phyloP scores from a whole-genome alignment of 2,113 vertebrate species.

The Festucalex cinctus region DNA sequence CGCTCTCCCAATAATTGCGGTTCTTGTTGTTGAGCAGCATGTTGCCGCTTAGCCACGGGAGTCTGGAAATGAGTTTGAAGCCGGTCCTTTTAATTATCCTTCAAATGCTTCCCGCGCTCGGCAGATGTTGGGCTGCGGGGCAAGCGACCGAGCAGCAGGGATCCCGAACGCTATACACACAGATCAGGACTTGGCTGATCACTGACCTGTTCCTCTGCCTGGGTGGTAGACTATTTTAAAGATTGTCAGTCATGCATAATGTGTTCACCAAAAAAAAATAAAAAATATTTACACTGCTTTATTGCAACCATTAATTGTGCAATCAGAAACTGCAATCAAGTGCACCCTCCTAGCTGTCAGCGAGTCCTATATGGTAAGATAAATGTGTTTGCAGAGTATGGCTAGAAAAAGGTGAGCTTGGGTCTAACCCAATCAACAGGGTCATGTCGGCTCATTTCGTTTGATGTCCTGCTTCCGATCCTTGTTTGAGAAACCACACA shows the following conservation, averaged over 20 bases:
- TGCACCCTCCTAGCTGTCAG: not conserved
- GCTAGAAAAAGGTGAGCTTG: no score
- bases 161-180: constrained; percentile 36
- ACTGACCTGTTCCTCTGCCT: constrained; percentile 29
- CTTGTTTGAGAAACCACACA: no score
- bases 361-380: not conserved
- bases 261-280: not conserved
- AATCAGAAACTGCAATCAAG: not conserved
- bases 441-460: no score
- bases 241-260: constrained; percentile 16
- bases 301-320: constrained; percentile 14
- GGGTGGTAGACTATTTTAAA: constrained; percentile 37
- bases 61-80: constrained; percentile 73
- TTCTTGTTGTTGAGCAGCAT: constrained; percentile 56
- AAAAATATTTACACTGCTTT: constrained; percentile 14
- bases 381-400: not conserved
- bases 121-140: constrained; percentile 73
- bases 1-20: constrained; percentile 62
- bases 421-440: no score
- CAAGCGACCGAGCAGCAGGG: constrained; percentile 62
- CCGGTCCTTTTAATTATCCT: constrained; percentile 74
- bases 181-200: constrained; percentile 37
- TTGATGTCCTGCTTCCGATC: no score
- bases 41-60: constrained; percentile 68
- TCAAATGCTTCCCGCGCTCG: constrained; percentile 70